A percentile compares a stretch with the other conserved stretches of the same genome.
Evolutionary conservation across 2,113 vertebrate species (phyloP).

Genomic region (Sylvilagus bachmani): DNA sequence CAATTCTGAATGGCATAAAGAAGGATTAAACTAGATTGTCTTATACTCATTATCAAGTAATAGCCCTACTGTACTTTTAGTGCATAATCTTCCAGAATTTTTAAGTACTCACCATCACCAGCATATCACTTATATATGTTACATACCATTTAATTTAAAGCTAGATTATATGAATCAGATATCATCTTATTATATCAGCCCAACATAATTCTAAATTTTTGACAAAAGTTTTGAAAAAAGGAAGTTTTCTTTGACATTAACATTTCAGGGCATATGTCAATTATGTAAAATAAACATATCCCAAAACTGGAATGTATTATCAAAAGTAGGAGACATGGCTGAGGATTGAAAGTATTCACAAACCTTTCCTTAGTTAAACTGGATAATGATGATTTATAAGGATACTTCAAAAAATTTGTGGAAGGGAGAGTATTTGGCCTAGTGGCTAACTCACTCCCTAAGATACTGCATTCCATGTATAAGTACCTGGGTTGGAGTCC

Average conservation of each 20-base stretch:
- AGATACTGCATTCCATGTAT: too few relatives aligned
- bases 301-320: background rate
- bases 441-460: too few relatives aligned
- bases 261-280: background rate
- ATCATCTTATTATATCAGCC: background rate
- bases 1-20: background rate
- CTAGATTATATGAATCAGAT: background rate
- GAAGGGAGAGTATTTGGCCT: too few relatives aligned
- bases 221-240: background rate
- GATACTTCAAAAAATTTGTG: too few relatives aligned
- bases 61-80: background rate
- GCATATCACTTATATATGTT: background rate
- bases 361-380: background rate
- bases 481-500: too few relatives aligned
- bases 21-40: background rate
- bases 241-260: background rate
- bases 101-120: background rate
- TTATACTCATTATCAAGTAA: background rate
- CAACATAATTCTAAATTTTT: constrained; percentile 5
- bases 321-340: background rate
- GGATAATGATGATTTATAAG: background rate
- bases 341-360: background rate
- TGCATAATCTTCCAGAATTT: background rate
- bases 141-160: background rate
- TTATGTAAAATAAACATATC: background rate